phyloP scores from a whole-genome alignment of 2,797 vertebrate species.

The Mionectes olivaceus region DNA sequence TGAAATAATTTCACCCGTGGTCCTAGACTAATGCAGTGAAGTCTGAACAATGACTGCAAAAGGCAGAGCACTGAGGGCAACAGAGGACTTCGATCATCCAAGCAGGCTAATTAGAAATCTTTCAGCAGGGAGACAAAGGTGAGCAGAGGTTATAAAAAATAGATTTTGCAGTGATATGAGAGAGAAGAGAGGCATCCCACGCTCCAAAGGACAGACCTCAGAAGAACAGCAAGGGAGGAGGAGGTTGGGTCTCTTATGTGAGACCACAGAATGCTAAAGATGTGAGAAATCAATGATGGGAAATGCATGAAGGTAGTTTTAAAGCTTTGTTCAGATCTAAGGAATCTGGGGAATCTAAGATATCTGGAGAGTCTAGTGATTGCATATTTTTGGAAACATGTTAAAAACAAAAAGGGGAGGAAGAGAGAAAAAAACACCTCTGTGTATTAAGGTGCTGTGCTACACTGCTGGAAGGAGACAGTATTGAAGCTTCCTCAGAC shows the following conservation, averaged over 20 bases:
- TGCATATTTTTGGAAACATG: background rate
- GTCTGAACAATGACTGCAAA: background rate
- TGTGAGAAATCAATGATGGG: background rate
- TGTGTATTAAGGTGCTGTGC: background rate
- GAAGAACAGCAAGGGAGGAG: background rate
- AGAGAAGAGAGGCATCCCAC: background rate
- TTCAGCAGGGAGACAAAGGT: background rate
- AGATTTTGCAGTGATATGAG: background rate
- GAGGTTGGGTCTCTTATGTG: background rate
- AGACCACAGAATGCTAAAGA: background rate
- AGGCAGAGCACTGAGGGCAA: background rate
- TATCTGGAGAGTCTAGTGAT: background rate
- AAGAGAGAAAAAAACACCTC: fast-evolving
- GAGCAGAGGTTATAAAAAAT: conserved; percentile 10
- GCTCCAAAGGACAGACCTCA: background rate
- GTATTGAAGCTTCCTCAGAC: background rate
- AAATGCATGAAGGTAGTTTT: background rate
- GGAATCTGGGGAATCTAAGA: background rate
- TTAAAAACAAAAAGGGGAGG: fast-evolving
- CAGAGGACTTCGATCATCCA: background rate
- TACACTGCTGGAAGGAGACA: background rate
- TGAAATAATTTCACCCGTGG: background rate
- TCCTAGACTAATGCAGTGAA: background rate
- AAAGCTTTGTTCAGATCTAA: background rate
- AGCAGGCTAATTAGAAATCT: conserved; percentile 34